Conservation (phyloP, 1,140 invertebrate species). For the Drosophila mayri region DNA sequence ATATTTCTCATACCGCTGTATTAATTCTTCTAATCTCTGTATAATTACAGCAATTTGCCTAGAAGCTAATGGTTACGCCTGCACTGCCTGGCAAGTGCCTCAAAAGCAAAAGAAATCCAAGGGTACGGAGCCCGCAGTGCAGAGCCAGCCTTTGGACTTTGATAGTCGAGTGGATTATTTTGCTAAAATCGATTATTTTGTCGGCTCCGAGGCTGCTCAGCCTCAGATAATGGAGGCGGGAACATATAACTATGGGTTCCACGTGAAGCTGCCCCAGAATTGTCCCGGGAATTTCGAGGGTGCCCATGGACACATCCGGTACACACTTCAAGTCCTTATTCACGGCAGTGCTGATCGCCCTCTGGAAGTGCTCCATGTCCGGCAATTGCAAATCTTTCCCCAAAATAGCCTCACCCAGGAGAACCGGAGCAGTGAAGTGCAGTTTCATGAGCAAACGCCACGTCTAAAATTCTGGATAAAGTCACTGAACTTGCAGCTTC, state of each 20-base stretch:
- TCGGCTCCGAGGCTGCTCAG: constrained; percentile 69
- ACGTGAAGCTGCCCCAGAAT: constrained; percentile 86
- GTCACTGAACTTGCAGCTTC: constrained; percentile 61
- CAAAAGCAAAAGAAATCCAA: constrained; percentile 47
- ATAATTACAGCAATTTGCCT: constrained; percentile 56
- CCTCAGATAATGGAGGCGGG: constrained; percentile 83
- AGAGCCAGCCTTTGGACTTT: constrained; percentile 30
- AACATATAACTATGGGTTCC: constrained; percentile 87
- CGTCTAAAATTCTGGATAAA: constrained; percentile 66
- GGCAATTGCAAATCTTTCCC: constrained; percentile 89
- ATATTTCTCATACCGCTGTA: not conserved
- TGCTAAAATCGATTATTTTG: constrained; percentile 74
- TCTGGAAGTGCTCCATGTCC: constrained; percentile 88
- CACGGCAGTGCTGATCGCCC: constrained; percentile 89
- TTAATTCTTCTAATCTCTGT: not conserved
- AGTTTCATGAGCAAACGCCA: constrained; percentile 43
- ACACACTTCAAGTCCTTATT: constrained; percentile 87
- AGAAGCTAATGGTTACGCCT: constrained; percentile 68
- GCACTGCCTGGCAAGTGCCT: constrained; percentile 56
- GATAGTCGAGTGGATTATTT: constrained; percentile 74
- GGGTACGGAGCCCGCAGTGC: constrained; percentile 5
- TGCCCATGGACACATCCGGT: constrained; percentile 88
- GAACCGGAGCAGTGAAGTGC: constrained; percentile 58
- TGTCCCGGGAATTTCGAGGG: constrained; percentile 90
- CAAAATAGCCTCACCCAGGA: constrained; percentile 85